Percentiles rank a stretch among this genome's conserved stretches.
These are phyloP conservation scores for Synanthedon myopaeformis DNA, from an alignment of 2,888 invertebrate genomes.

Conservation along the genomic window DNA sequence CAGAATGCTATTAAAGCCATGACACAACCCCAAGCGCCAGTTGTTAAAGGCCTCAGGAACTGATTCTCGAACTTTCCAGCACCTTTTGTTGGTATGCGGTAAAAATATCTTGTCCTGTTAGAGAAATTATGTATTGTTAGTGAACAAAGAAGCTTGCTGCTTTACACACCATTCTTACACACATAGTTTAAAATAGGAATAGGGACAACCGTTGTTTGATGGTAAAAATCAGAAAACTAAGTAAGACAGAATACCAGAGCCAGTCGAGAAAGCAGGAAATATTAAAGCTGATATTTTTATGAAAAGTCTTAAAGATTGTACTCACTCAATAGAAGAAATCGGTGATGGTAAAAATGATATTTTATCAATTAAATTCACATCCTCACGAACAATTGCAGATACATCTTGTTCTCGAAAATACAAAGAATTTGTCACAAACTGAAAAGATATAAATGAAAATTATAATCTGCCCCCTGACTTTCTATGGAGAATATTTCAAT, in stretches of 20 bases:
- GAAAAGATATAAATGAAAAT: not conserved
- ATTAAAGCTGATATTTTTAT: not conserved
- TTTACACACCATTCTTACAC: too few species aligned
- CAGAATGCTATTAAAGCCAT: slow-evolving; percentile 31
- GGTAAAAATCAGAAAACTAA: too few species aligned
- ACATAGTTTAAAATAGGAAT: too few species aligned
- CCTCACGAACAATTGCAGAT: slow-evolving; percentile 25
- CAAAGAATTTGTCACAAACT: slow-evolving; percentile 30
- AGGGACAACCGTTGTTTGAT: too few species aligned
- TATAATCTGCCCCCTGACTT: too few species aligned
- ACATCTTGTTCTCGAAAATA: slow-evolving; percentile 38
- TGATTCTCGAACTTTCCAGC: slow-evolving; percentile 51
- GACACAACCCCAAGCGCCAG: slow-evolving; percentile 42
- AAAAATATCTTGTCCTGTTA: slow-evolving; percentile 40
- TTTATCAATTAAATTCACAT: slow-evolving; percentile 11
- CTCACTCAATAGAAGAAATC: slow-evolving; percentile 37
- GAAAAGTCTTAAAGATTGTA: slow-evolving; percentile 2
- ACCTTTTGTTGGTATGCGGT: slow-evolving; percentile 41
- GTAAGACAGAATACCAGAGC: too few species aligned
- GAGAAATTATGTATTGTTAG: too few species aligned
- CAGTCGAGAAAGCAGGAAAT: too few species aligned
- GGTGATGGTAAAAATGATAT: slow-evolving; percentile 22
- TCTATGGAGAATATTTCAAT: too few species aligned
- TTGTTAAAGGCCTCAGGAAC: slow-evolving; percentile 55
- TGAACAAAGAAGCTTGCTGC: too few species aligned